Base-by-base conservation (phyloP, 2,113 vertebrate genomes). In the Rhodinocichla rosea region DNA sequence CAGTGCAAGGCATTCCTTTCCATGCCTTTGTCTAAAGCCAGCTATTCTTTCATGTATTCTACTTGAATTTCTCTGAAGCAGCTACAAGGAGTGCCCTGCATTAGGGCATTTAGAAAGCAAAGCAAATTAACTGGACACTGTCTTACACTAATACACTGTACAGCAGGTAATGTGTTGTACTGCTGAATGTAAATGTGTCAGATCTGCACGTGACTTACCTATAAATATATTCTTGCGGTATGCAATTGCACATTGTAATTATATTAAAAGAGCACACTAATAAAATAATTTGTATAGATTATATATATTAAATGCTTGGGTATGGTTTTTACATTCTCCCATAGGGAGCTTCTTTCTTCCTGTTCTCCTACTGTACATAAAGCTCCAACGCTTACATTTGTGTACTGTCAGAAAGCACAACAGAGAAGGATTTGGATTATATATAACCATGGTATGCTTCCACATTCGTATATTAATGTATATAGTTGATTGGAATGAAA, bases 191-290 rank as follows among this genome's bases (percentile, higher is more conserved):
- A 86, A 96, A 97, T 97, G 96, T 97, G 96, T 97, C 97, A 69
- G 22, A 95, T 73, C 97, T 97, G 97, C 98, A 97, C 97, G 94
- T 91, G 94, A 96, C 93, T 87, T 69, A 92, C 87, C 94, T 89
- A 97, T 97, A 97, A 88, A 94, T 97, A 97, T 97, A 96, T 97
- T 96, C 97, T 97, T 97, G 96, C 97, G 75, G 96, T 97, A 97
- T 97, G 98, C 97, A 97, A 96, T 97, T 98, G 98, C 98, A 98
- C 97, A 98, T 96, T 98, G 97, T 98, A 98, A 98, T 98, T 97
- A 98, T 96, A 98, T 96, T 98, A 97, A 98, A 97, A 98, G 98
- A 98, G 98, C 98, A 98, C 98, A 98, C 97, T 98, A 98, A 98
- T 98, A 96, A 98, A 97, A 97, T 96, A 96, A 97, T 98, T 98